phyloP scores from a whole-genome alignment of 2,113 vertebrate species.

The Pollachius pollachius region DNA sequence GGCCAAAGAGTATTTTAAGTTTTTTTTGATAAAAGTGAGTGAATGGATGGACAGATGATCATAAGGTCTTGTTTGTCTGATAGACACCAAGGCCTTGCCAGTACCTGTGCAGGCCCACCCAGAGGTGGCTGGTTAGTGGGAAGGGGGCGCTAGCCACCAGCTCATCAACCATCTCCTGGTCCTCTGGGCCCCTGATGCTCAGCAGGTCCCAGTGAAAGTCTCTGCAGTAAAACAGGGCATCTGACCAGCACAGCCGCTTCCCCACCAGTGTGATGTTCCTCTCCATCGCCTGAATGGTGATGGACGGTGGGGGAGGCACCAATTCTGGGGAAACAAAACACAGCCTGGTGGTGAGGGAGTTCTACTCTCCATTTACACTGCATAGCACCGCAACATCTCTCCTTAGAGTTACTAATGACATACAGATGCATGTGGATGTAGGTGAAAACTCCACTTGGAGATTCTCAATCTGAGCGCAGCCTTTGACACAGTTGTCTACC shows the following conservation, averaged over 20 bases:
- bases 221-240: conserved; percentile 33
- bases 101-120: conserved; percentile 36
- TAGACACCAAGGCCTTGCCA: neutral
- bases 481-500: too few relatives aligned
- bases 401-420: too few relatives aligned
- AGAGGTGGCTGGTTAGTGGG: conserved; percentile 17
- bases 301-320: neutral
- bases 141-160: neutral
- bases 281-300: neutral
- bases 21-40: too few relatives aligned
- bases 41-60: neutral
- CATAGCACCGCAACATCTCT: too few relatives aligned
- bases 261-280: conserved; percentile 18
- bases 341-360: neutral
- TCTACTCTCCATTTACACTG: too few relatives aligned
- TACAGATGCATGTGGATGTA: too few relatives aligned
- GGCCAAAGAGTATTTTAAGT: neutral
- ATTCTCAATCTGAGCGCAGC: too few relatives aligned
- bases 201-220: conserved; percentile 24
- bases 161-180: conserved; percentile 16
- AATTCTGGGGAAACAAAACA: neutral
- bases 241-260: conserved; percentile 27
- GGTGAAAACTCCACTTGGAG: too few relatives aligned
- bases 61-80: neutral
- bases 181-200: conserved; percentile 14